phyloP scores from a whole-genome alignment of 2,797 vertebrate species.

The Oreonectes daqikongensis region DNA sequence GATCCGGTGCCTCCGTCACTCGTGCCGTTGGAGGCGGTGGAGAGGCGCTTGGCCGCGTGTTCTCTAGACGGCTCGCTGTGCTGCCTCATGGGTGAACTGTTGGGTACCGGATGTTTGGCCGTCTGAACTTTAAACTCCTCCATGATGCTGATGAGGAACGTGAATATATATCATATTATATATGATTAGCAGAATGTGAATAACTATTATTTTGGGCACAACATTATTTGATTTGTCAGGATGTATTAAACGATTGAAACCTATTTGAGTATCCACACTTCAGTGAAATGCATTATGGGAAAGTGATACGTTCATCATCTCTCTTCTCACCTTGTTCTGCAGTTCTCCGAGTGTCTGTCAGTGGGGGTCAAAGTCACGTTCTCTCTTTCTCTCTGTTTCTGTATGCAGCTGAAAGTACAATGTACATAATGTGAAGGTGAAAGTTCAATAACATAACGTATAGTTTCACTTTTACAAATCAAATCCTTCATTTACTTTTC shows the following conservation, averaged over 20 bases:
- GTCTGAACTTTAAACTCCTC: constrained; percentile 87
- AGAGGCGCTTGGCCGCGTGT: constrained; percentile 81
- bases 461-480: too few relatives aligned
- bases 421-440: background rate
- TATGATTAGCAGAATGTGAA: background rate
- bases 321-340: constrained; percentile 73
- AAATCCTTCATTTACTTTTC: too few relatives aligned
- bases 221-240: too few relatives aligned
- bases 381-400: constrained; percentile 69
- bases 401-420: constrained; percentile 69
- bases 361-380: constrained; percentile 60
- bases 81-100: constrained; percentile 78
- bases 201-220: background rate
- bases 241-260: too few relatives aligned
- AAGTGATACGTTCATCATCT: background rate
- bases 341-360: constrained; percentile 62
- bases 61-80: constrained; percentile 84
- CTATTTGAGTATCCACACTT: background rate
- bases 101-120: constrained; percentile 75
- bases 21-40: constrained; percentile 85
- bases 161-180: background rate
- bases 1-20: constrained; percentile 78
- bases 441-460: too few relatives aligned
- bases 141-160: constrained; percentile 73
- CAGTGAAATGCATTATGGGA: too few relatives aligned